Percentiles rank a stretch among this genome's conserved stretches.
Conservation (phyloP, 2,888 invertebrate genomes). For the Erpobdella octoculata region DNA sequence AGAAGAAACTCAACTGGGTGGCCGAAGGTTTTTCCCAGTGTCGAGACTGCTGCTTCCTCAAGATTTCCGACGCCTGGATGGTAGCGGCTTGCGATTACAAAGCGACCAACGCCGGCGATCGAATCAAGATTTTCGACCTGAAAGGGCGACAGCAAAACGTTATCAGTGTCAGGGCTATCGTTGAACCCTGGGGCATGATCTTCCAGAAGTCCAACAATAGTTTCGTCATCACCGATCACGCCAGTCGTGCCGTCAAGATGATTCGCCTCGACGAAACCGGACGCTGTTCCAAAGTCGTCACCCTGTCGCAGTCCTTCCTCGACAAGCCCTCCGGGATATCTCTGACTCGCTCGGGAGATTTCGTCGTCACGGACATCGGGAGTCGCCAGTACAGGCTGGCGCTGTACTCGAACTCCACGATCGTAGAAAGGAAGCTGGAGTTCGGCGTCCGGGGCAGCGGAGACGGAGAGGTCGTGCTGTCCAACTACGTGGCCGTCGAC, state of each 20-base stretch:
- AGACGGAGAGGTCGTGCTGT: constrained; percentile 25
- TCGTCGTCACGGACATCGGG: constrained; percentile 33
- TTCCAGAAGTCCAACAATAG: not conserved
- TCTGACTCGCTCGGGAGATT: constrained; percentile 27
- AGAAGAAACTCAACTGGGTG: constrained; percentile 20
- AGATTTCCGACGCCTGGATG: not conserved
- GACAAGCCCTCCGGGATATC: constrained; percentile 31
- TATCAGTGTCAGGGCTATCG: constrained; percentile 9
- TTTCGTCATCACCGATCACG: constrained; percentile 22
- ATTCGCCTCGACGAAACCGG: constrained; percentile 16
- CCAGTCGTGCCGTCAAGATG: constrained; percentile 12
- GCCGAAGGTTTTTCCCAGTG: constrained; percentile 23
- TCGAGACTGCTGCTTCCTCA: constrained; percentile 20
- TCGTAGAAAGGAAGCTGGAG: constrained; percentile 19
- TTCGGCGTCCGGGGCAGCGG: constrained; percentile 29
- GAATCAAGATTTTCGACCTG: constrained; percentile 22
- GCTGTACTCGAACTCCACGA: constrained; percentile 16
- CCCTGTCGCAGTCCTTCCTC: not conserved
- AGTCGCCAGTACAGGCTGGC: constrained; percentile 18
- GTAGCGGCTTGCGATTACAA: constrained; percentile 25
- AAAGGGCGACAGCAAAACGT: constrained; percentile 10
- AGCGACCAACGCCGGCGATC: constrained; percentile 10
- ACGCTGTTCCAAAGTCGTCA: constrained; percentile 8
- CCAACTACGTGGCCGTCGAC: constrained; percentile 34
- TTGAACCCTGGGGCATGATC: constrained; percentile 24